Evolutionary conservation across 2,797 vertebrate genomes (phyloP).

Genomic region (Knipowitschia caucasica): DNA sequence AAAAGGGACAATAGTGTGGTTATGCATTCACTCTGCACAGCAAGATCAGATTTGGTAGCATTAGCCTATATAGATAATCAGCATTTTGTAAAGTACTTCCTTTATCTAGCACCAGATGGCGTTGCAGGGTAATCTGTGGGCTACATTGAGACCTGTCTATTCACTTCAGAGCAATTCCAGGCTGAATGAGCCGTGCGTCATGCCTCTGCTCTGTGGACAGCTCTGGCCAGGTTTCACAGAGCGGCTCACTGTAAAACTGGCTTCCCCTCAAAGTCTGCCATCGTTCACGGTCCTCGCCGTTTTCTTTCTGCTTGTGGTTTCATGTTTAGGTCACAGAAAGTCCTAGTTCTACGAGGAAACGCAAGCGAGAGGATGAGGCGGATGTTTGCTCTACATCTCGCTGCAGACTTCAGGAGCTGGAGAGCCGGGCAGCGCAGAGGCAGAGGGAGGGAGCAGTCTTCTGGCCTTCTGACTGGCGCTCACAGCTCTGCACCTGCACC

Average conservation of each 20-base stretch:
- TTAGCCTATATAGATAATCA: background rate
- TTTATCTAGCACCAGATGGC: constrained; percentile 62
- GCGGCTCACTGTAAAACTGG: constrained; percentile 61
- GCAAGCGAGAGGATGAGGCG: constrained; percentile 57
- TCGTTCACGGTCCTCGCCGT: background rate
- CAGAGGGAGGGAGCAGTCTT: constrained; percentile 80
- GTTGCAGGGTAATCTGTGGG: constrained; percentile 33
- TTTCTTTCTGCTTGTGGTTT: background rate
- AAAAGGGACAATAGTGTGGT: background rate
- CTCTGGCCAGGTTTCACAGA: constrained; percentile 53
- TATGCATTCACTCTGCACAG: no score
- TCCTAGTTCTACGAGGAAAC: constrained; percentile 47
- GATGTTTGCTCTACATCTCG: constrained; percentile 5
- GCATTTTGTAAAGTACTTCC: background rate
- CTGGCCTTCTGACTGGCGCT: constrained; percentile 89
- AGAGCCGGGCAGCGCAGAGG: constrained; percentile 58
- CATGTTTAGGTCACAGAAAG: constrained; percentile 38
- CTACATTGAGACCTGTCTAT: constrained; percentile 20
- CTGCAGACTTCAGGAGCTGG: constrained; percentile 81
- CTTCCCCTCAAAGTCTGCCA: constrained; percentile 6
- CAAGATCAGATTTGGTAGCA: background rate
- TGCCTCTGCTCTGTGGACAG: constrained; percentile 44
- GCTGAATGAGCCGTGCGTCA: constrained; percentile 65
- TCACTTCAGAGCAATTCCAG: constrained; percentile 60
- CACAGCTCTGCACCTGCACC: constrained; percentile 85